phyloP scores from a whole-genome alignment of 2,113 vertebrate genomes.

The Toxotes chatareus region DNA sequence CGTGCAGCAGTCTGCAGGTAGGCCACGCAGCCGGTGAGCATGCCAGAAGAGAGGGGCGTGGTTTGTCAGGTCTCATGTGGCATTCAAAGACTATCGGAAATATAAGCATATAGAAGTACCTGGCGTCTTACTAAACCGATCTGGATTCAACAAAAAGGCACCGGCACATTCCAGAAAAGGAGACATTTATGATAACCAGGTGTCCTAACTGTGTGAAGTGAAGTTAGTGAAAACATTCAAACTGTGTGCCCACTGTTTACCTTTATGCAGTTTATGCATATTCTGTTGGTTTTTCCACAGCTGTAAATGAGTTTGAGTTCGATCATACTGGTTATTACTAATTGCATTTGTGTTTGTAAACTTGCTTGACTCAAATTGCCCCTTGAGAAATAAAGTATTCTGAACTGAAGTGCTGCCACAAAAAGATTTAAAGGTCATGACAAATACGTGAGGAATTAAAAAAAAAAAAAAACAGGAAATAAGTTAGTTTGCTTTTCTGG shows the following conservation, averaged over 20 bases:
- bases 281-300: neutral
- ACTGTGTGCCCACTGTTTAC: neutral
- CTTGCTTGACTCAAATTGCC: neutral
- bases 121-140: neutral
- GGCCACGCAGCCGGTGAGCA: neutral
- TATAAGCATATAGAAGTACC: rapidly evolving
- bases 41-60: conserved; percentile 54
- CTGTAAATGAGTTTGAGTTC: neutral
- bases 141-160: neutral
- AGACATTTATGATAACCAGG: neutral
- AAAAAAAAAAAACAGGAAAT: too few relatives aligned
- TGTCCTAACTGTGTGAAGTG: neutral
- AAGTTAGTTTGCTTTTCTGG: too few relatives aligned
- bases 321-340: neutral
- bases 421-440: neutral
- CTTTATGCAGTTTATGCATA: neutral
- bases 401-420: neutral
- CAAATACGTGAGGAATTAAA: neutral
- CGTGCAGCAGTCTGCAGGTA: neutral
- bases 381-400: neutral
- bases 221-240: neutral
- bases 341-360: neutral
- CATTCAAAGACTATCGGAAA: conserved; percentile 37
- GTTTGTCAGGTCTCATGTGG: conserved; percentile 17
- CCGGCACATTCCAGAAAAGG: neutral